phyloP scores from a whole-genome alignment of 2,113 vertebrate genomes.

The Apodemus speciosus region DNA sequence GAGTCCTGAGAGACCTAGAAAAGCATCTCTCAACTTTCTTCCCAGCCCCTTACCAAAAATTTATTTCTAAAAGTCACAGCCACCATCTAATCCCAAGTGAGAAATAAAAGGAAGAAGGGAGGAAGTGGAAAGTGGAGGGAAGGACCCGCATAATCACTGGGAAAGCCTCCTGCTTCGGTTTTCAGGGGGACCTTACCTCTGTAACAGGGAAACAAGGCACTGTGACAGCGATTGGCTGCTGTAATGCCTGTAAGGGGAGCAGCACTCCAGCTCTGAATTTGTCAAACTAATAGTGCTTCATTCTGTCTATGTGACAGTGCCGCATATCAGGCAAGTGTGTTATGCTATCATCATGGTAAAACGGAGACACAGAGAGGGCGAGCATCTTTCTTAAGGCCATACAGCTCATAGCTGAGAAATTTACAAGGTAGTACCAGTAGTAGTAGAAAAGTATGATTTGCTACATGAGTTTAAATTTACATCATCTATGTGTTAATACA shows the following conservation, averaged over 20 bases:
- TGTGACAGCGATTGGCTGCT: not conserved
- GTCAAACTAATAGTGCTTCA: not conserved
- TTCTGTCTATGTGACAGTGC: not conserved
- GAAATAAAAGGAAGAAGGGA: not conserved
- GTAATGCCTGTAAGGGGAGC: not conserved
- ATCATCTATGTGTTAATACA: not conserved
- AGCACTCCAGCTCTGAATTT: constrained; percentile 19
- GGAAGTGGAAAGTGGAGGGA: not conserved
- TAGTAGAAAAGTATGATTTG: constrained; percentile 24
- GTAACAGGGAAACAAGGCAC: not conserved
- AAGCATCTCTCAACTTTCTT: not conserved
- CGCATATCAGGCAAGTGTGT: not conserved
- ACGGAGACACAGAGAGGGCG: not conserved
- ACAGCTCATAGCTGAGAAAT: not conserved
- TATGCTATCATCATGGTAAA: constrained; percentile 5
- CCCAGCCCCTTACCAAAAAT: not conserved
- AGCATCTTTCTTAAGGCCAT: not conserved
- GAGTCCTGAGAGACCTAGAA: not conserved
- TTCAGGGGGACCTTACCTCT: not conserved
- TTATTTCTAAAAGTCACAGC: not conserved
- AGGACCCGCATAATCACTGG: not conserved
- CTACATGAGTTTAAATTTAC: not conserved
- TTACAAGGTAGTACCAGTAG: not conserved
- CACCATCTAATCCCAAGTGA: not conserved
- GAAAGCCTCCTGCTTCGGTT: not conserved